These are phyloP conservation scores for Protosalanx chinensis DNA, from an alignment of 2,797 vertebrate species.

Conservation along the genomic window DNA sequence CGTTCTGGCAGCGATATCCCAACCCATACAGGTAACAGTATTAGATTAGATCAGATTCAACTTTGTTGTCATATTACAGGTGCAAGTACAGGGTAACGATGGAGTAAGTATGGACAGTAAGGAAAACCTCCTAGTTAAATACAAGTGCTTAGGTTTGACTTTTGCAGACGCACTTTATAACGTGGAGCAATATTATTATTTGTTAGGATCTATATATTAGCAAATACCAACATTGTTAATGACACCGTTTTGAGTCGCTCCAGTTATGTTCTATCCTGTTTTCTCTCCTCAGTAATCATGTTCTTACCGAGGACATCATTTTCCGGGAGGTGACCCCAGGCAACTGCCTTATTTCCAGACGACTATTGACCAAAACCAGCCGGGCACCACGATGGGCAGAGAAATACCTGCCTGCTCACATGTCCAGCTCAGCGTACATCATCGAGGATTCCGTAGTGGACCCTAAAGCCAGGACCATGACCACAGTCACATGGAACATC, in stretches of 20 bases:
- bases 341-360: slow-evolving; percentile 91
- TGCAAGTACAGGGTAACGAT: no score
- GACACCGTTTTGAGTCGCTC: not conserved
- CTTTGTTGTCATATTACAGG: no score
- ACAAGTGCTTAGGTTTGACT: not conserved
- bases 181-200: not conserved
- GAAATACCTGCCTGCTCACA: slow-evolving; percentile 86
- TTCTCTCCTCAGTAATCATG: slow-evolving; percentile 85
- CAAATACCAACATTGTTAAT: not conserved
- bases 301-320: slow-evolving; percentile 93
- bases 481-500: slow-evolving; percentile 96
- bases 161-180: not conserved
- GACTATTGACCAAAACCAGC: slow-evolving; percentile 96
- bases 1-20: slow-evolving; percentile 94
- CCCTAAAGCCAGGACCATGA: slow-evolving; percentile 88
- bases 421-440: slow-evolving; percentile 90
- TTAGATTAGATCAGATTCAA: no score
- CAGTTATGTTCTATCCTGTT: not conserved
- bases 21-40: slow-evolving; percentile 88
- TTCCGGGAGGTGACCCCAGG: slow-evolving; percentile 90
- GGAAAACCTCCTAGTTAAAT: not conserved
- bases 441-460: slow-evolving; percentile 96
- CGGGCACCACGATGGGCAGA: slow-evolving; percentile 92
- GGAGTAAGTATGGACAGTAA: no score
- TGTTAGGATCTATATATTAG: not conserved